Conservation (phyloP, 1,140 invertebrate species). For the Cydia pomonella region DNA sequence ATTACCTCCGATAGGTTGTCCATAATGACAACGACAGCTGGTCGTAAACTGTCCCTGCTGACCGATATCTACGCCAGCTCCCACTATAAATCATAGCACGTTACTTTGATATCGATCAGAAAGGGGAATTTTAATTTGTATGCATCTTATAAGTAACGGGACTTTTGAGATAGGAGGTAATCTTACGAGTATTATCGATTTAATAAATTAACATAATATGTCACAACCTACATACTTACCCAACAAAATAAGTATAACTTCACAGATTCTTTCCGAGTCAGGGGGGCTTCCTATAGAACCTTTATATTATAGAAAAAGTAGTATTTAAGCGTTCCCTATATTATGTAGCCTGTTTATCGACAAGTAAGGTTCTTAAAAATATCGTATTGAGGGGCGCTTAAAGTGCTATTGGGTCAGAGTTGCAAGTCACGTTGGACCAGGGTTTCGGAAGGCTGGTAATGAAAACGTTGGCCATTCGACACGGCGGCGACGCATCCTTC, state of each 20-base stretch:
- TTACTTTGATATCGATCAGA: slow-evolving; percentile 27
- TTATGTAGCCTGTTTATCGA: too few relatives aligned
- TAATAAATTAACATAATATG: slow-evolving; percentile 1
- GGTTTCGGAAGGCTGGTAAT: slow-evolving; percentile 48
- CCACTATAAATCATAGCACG: slow-evolving; percentile 23
- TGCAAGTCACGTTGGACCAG: slow-evolving; percentile 50
- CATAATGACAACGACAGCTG: slow-evolving; percentile 1
- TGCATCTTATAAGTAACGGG: slow-evolving; percentile 26
- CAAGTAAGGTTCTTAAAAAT: not conserved
- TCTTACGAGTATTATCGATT: not conserved
- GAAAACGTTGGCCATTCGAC: slow-evolving; percentile 62
- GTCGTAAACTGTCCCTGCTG: slow-evolving; percentile 16
- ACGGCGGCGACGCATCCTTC: slow-evolving; percentile 64
- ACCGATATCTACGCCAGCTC: not conserved
- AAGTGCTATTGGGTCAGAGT: slow-evolving; percentile 36
- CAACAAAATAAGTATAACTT: too few relatives aligned
- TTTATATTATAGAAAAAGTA: too few relatives aligned
- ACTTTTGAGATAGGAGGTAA: not conserved
- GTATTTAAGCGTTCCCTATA: too few relatives aligned
- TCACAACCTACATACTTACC: too few relatives aligned
- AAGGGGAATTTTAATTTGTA: slow-evolving; percentile 21
- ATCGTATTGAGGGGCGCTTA: not conserved
- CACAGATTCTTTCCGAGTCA: too few relatives aligned
- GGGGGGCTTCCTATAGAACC: too few relatives aligned
- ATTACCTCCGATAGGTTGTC: not conserved